Percentiles rank a stretch among this genome's conserved stretches.
Conservation (phyloP, 2,888 invertebrate species). For the Belgica antarctica region DNA sequence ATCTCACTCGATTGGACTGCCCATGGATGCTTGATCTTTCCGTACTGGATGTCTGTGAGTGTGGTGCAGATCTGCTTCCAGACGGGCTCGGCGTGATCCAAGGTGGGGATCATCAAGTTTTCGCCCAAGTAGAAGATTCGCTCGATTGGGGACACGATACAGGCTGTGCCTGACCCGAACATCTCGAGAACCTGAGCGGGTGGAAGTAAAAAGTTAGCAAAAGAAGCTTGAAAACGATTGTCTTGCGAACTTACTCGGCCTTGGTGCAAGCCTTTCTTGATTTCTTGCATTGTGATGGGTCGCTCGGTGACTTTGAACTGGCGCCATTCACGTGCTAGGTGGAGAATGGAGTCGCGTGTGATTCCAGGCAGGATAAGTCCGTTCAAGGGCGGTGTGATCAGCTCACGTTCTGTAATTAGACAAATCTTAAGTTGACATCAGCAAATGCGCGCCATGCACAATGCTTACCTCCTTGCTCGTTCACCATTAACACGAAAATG, state of each 20-base stretch:
- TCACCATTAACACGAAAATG: slow-evolving; percentile 82
- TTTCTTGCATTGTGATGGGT: slow-evolving; percentile 77
- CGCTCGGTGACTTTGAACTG: slow-evolving; percentile 80
- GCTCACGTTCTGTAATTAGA: slow-evolving; percentile 71
- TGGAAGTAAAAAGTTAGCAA: slow-evolving; percentile 46
- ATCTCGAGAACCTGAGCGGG: slow-evolving; percentile 88
- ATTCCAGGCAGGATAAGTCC: slow-evolving; percentile 95
- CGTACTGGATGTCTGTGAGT: slow-evolving; percentile 87
- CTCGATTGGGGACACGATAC: slow-evolving; percentile 88
- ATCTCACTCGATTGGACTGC: too few species aligned
- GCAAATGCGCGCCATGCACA: slow-evolving; percentile 44
- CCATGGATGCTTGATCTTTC: slow-evolving; percentile 76
- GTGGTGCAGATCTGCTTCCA: slow-evolving; percentile 71
- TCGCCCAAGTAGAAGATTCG: slow-evolving; percentile 75
- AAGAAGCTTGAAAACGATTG: background rate
- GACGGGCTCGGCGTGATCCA: slow-evolving; percentile 70
- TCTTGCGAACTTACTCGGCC: slow-evolving; percentile 68
- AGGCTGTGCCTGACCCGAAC: slow-evolving; percentile 98
- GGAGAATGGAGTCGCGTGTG: slow-evolving; percentile 82
- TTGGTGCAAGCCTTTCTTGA: slow-evolving; percentile 70
- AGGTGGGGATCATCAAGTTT: slow-evolving; percentile 69
- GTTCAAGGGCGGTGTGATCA: slow-evolving; percentile 89
- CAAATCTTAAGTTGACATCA: background rate
- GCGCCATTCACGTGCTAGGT: slow-evolving; percentile 78
- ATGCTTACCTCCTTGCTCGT: slow-evolving; percentile 87